Conservation (phyloP, 2,113 vertebrate genomes). For the Paramisgurnus dabryanus region DNA sequence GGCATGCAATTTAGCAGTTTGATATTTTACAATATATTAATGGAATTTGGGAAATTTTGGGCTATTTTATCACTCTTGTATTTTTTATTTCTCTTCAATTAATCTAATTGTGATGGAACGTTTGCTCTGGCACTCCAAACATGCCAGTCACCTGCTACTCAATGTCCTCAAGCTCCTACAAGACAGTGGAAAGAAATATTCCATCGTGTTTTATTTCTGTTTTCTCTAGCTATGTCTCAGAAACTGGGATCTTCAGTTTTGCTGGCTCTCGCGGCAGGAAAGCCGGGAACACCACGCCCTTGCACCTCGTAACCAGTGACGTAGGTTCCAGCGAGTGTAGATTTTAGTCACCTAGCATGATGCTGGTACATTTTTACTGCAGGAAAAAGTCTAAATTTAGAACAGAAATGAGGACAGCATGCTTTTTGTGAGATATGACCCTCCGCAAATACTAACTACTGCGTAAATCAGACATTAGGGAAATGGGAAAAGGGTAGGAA, state of each 20-base stretch:
- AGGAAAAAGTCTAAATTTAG: conserved; percentile 44
- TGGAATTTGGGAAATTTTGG: conserved; percentile 33
- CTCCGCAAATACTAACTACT: neutral
- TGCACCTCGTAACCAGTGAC: conserved; percentile 73
- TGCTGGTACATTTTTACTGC: conserved; percentile 31
- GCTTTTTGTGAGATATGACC: conserved; percentile 14
- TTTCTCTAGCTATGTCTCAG: conserved; percentile 27
- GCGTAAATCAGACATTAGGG: neutral
- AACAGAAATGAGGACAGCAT: neutral
- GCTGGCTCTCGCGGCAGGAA: conserved; percentile 44
- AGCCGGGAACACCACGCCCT: conserved; percentile 64
- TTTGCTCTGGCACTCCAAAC: conserved; percentile 15
- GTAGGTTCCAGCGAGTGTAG: conserved; percentile 12
- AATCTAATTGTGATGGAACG: conserved; percentile 30
- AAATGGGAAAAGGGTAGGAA: neutral
- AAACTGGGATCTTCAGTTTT: neutral
- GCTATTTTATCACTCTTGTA: conserved; percentile 40
- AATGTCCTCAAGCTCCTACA: conserved; percentile 12
- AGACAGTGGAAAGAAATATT: conserved; percentile 46
- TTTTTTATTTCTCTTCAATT: neutral
- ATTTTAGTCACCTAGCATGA: neutral
- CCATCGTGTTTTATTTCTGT: conserved; percentile 57
- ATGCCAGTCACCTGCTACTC: conserved; percentile 70
- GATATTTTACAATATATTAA: conserved; percentile 43
- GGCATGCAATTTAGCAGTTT: neutral